A percentile compares a stretch with the other conserved stretches of the same genome.
Evolutionary conservation across 1,140 invertebrate species (phyloP).

Genomic region (Papilio aristodemus): DNA sequence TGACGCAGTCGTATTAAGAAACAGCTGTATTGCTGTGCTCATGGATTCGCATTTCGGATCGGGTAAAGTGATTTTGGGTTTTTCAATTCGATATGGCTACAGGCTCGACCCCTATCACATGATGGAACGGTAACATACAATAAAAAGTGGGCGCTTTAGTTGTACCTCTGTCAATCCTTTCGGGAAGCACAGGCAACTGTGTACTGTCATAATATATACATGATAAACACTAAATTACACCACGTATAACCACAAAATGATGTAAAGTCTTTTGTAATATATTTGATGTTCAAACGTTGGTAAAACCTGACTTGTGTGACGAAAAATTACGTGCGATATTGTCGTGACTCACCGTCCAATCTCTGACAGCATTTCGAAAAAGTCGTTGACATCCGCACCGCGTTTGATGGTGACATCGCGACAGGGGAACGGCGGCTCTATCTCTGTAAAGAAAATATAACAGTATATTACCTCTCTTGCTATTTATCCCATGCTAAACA

Average conservation of each 20-base stretch:
- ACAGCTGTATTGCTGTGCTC: too few species aligned
- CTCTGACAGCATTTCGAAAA: conserved; percentile 90
- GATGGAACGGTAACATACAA: too few species aligned
- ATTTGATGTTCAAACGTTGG: conserved; percentile 5
- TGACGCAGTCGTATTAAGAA: too few species aligned
- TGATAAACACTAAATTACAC: background rate
- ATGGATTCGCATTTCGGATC: too few species aligned
- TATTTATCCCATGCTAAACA: too few species aligned
- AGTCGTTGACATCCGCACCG: conserved; percentile 88
- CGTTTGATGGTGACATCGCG: conserved; percentile 89
- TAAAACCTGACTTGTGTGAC: conserved; percentile 13
- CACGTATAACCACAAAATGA: conserved; percentile 20
- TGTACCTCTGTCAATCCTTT: conserved; percentile 10
- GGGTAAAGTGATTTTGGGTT: too few species aligned
- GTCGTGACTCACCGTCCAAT: conserved; percentile 84
- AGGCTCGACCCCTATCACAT: too few species aligned
- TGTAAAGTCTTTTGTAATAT: conserved; percentile 8
- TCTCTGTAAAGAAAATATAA: conserved; percentile 86
- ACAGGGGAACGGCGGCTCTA: conserved; percentile 91
- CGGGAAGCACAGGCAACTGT: too few species aligned
- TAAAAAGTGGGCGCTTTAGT: too few species aligned
- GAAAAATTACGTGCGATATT: conserved; percentile 23
- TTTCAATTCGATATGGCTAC: too few species aligned
- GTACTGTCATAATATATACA: too few species aligned
- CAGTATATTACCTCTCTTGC: too few species aligned